Percentiles rank a stretch among this genome's conserved stretches.
Evolutionary conservation across 2,888 invertebrate genomes (phyloP).

Genomic region (Zhuqinia jingwanae): DNA sequence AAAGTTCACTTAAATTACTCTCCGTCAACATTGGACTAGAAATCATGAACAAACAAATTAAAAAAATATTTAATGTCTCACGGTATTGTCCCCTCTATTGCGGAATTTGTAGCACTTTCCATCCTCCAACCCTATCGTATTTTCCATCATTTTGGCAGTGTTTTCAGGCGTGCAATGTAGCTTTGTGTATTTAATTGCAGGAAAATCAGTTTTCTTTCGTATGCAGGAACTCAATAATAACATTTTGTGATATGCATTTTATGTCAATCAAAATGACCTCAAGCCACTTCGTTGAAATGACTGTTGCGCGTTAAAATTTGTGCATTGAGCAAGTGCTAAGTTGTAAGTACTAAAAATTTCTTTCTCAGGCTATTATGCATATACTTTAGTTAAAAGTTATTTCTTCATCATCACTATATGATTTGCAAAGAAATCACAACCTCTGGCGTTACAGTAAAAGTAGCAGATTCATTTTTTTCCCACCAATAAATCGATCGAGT

Average conservation of each 20-base stretch:
- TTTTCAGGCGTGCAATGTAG: background rate
- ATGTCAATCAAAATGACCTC: background rate
- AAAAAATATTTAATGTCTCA: slow-evolving; percentile 5
- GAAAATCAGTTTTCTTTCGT: background rate
- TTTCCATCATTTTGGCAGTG: slow-evolving; percentile 58
- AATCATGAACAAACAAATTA: background rate
- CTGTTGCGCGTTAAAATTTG: no score
- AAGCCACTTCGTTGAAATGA: no score
- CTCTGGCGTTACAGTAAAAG: no score
- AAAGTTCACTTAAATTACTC: background rate
- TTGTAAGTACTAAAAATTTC: no score
- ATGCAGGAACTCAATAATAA: slow-evolving; percentile 52
- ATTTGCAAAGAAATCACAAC: no score
- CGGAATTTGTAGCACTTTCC: slow-evolving; percentile 48
- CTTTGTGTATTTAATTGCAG: background rate
- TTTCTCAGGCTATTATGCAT: no score
- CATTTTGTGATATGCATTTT: slow-evolving; percentile 28
- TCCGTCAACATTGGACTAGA: background rate
- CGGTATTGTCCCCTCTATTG: slow-evolving; percentile 51
- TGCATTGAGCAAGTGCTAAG: no score
- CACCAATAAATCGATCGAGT: no score
- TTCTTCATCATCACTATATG: no score
- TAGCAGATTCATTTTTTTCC: no score
- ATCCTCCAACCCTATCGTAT: slow-evolving; percentile 56
- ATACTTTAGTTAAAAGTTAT: no score